Evolutionary conservation across 1,140 invertebrate genomes (phyloP), one percentile per base, ranked within the genome.

Genomic region (Trichonephila inaurata): DNA sequence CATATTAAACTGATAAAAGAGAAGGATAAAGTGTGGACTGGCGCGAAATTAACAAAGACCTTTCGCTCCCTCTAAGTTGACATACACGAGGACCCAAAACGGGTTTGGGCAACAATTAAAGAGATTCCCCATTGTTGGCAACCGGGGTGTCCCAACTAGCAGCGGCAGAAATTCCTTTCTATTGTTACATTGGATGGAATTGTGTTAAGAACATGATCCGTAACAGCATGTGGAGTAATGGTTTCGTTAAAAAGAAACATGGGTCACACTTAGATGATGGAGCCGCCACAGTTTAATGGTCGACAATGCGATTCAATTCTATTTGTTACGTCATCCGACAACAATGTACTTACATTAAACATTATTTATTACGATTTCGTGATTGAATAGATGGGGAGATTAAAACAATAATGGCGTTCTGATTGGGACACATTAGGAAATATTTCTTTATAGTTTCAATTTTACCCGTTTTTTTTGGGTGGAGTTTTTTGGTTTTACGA

Each of bases 1-100:
- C 72, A 77, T 40, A 77, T 77, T 77, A 77, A 77, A 33, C 28
- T 33, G 72, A 77, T 77, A 77, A 77, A 77, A 24, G 33, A 77
- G 33, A 77, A 10, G 51, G 10, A 72, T 72, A 72, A 77, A 40
- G 28, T 77, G 28, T 40, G 33, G 72, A 33, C 33, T 28, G 28
- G 28, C 16, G 72, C 24, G 72, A 77, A 72, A 77, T 77, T 77
- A 77, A 77, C 72, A 77, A 40, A 77, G 33, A 40, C 33, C 33
- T 40, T 4, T 40, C 33, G 33, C 33, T 40, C 33, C 33, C 33
- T 40, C 33, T 0, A 16, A 19, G 4, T 40, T n/a, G n/a, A 28
- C 12, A n/a, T 14, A 64, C 72, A 77, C 28, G n/a, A 69, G 24
- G 24, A 21, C 24, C 24, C 21, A 28, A 28, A 69, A 69, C 66